Conservation (phyloP, 2,113 vertebrate genomes). For the Brachypodius melanocephalos region DNA sequence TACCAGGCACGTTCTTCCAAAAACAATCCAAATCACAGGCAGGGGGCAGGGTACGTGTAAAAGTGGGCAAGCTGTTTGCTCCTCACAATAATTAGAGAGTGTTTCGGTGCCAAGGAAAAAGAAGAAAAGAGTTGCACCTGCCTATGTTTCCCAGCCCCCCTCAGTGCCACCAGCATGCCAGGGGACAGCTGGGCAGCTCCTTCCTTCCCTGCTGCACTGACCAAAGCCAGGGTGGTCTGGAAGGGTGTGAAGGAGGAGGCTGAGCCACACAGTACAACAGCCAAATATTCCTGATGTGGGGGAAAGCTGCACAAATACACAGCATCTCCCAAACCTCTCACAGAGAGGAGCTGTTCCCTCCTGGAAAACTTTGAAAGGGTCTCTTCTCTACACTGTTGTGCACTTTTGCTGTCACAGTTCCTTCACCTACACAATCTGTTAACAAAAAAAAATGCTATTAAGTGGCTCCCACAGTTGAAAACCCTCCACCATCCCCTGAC, state of each 20-base stretch:
- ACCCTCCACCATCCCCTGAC: neutral
- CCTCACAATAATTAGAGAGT: conserved; percentile 31
- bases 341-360: neutral
- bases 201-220: neutral
- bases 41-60: conserved; percentile 59
- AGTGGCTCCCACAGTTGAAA: neutral
- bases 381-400: neutral
- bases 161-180: neutral
- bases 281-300: neutral
- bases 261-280: neutral
- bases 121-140: conserved; percentile 43
- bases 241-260: neutral
- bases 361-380: neutral
- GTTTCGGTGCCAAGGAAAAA: conserved; percentile 1
- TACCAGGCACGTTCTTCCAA: neutral
- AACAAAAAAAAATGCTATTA: neutral
- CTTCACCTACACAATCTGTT: neutral
- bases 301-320: neutral
- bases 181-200: neutral
- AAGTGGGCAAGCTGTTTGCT: conserved; percentile 56
- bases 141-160: neutral
- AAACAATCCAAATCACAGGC: conserved; percentile 51
- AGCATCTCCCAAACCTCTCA: neutral
- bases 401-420: neutral
- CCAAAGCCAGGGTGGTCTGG: neutral